A percentile compares a stretch with the other conserved stretches of the same genome.
Evolutionary conservation across 1,140 invertebrate species (phyloP).

Genomic region (Branchinecta lynchi): DNA sequence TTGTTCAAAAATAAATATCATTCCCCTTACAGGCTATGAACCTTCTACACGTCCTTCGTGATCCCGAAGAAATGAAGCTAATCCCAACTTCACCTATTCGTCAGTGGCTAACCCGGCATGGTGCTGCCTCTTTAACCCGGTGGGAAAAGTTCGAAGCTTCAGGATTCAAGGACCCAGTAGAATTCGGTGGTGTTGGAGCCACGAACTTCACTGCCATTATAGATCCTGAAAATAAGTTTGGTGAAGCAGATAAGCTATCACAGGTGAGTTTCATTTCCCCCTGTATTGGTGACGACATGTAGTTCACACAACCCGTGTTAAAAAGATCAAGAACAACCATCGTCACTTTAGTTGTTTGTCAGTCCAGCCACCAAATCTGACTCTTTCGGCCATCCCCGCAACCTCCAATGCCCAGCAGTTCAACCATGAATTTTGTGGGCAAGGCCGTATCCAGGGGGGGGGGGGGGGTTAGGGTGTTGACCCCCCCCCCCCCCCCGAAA

Average conservation of each 20-base stretch:
- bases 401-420: no score
- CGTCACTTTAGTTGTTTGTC: no score
- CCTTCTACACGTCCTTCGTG: constrained; percentile 64
- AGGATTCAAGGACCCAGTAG: constrained; percentile 53
- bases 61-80: constrained; percentile 53
- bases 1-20: no score
- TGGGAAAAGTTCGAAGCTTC: constrained; percentile 54
- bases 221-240: constrained; percentile 78
- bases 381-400: no score
- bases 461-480: no score
- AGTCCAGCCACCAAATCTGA: no score
- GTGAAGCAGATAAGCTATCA: constrained; percentile 77
- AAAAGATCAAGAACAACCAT: background rate
- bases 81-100: constrained; percentile 68
- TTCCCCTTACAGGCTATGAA: constrained; percentile 58
- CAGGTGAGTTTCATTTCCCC: constrained; percentile 42
- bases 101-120: constrained; percentile 81
- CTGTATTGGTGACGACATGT: constrained; percentile 4
- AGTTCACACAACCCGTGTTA: background rate
- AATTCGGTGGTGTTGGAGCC: constrained; percentile 71
- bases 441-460: no score
- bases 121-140: constrained; percentile 58
- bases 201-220: constrained; percentile 81
- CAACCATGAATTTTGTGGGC: no score
- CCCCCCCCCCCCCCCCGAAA: no score